Percentiles rank a stretch among this genome's conserved stretches.
Conservation (phyloP, 2,888 invertebrate genomes). For the Eristalis pertinax region DNA sequence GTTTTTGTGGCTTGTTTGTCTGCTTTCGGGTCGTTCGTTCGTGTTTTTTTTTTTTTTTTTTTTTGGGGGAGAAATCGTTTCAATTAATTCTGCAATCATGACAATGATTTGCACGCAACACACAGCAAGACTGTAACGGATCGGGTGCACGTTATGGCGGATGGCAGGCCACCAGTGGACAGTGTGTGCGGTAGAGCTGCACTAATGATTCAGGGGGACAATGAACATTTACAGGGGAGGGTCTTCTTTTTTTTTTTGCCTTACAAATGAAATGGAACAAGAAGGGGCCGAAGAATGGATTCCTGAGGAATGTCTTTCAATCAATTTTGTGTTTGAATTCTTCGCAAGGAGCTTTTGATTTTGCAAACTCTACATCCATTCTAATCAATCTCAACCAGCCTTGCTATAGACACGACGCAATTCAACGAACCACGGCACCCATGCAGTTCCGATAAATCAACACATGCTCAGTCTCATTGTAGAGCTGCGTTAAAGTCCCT, state of each 20-base stretch:
- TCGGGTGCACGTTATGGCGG: not conserved
- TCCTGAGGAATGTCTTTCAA: not conserved
- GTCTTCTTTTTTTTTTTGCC: not conserved
- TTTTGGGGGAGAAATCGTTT: slow-evolving; percentile 42
- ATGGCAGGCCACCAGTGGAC: not conserved
- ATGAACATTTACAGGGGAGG: not conserved
- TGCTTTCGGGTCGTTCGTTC: not conserved
- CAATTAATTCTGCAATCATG: slow-evolving; percentile 69
- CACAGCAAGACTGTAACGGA: not conserved
- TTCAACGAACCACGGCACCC: too few relatives aligned
- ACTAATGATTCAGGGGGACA: not conserved
- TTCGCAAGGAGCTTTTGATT: not conserved
- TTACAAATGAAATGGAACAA: not conserved
- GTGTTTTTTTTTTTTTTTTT: not conserved
- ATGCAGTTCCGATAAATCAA: too few relatives aligned
- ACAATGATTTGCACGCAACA: slow-evolving; percentile 63
- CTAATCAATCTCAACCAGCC: too few relatives aligned
- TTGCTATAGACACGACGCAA: too few relatives aligned
- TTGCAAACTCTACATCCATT: too few relatives aligned
- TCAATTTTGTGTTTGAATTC: not conserved
- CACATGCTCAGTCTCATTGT: too few relatives aligned
- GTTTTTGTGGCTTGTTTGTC: slow-evolving; percentile 12
- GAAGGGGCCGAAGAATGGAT: not conserved
- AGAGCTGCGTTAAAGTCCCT: too few relatives aligned
- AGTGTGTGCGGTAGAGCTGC: not conserved